These are phyloP conservation scores for Phodopus roborovskii DNA, from an alignment of 2,113 vertebrate genomes.

Conservation along the genomic window DNA sequence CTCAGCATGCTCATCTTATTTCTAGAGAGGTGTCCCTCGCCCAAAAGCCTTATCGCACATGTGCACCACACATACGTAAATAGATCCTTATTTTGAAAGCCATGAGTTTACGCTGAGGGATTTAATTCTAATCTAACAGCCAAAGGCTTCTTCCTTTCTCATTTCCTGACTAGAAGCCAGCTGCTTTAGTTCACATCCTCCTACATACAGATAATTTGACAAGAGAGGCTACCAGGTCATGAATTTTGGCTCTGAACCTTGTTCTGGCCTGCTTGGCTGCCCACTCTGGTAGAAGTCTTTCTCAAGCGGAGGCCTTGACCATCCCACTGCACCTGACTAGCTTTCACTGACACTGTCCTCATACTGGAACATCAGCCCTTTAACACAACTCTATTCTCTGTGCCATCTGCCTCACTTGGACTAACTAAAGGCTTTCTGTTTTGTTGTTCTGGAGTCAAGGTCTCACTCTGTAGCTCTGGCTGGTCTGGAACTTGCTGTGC, in stretches of 20 bases:
- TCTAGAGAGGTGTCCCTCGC: neutral
- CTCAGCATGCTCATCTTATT: neutral
- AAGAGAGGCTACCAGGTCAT: neutral
- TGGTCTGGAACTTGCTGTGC: neutral
- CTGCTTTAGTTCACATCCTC: neutral
- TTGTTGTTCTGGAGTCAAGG: neutral
- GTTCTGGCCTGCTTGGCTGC: neutral
- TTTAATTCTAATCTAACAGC: neutral
- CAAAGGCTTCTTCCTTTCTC: neutral
- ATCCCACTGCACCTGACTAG: neutral
- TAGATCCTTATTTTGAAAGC: constrained; percentile 6
- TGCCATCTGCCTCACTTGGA: neutral
- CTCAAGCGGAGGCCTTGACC: neutral
- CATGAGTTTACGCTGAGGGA: neutral
- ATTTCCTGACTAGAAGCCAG: constrained; percentile 21
- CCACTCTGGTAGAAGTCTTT: neutral
- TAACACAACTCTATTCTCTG: constrained; percentile 18
- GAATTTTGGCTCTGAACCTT: neutral
- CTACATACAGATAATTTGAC: neutral
- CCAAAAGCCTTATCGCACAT: neutral
- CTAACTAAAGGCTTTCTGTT: neutral
- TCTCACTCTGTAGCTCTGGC: neutral
- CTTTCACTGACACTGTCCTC: neutral
- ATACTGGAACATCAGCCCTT: neutral
- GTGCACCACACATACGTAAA: neutral